Evolutionary conservation across 2,797 vertebrate species (phyloP), one percentile per base, ranked within the genome.

Genomic region (Paratrypauchen microcephalus): DNA sequence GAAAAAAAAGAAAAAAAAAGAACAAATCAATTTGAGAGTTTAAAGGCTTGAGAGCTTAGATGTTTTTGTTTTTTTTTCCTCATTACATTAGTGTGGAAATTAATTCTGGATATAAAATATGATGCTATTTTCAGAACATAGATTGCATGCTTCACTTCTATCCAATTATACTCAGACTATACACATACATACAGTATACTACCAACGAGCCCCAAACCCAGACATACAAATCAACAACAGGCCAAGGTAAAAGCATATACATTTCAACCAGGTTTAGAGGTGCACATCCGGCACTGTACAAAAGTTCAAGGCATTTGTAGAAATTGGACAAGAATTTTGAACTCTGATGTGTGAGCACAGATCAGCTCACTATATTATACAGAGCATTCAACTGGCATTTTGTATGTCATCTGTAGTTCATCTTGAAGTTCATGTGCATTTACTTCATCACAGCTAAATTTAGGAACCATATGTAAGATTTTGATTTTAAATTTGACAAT

Each of bases 121-220:
- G 86, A 89, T 92, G 81, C 70, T 74, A 73, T 70, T 80, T 80
- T 75, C 66, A 65, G 74, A 61, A 74, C 59, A 52, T 69, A 70
- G 74, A 74, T 74, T 68, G 79, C 78, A 79, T 76, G 75, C 72
- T 57, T 87, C 80, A 74, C 72, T 91, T 91, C 74, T 83, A 86
- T 90, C 74, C 77, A 84, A 90, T 92, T 88, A 90, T 72, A 78
- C 82, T 88, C 79, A 77, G 60, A 61, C 26, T 69, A 39, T 62
- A 74, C 70, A 77, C 64, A 69, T 77, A 77, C 64, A 70, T 77
- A 77, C 75, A 77, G 45, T 82, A 79, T 68, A 79, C 71, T 68
- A 79, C 71, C 74, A 77, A 75, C 50, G 39, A 77, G 74, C 72
- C 67, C 21, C 19, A 59, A 72, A 69, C 71, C 60, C 72, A 85